Base-by-base conservation (phyloP, 1,140 invertebrate genomes). In the Hylaeus volcanicus region DNA sequence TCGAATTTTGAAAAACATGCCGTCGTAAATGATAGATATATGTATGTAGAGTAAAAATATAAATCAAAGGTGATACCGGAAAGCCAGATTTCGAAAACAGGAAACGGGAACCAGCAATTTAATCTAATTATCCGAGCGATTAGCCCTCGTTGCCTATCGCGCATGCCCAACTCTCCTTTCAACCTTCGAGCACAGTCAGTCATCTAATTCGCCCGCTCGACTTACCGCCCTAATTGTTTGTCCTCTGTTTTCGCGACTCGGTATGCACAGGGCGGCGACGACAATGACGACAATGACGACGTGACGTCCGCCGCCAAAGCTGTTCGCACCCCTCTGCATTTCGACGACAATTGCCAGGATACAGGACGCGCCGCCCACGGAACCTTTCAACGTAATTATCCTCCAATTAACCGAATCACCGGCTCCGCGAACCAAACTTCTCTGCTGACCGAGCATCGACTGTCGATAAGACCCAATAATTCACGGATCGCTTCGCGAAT, bases 41-140 rank as follows among this genome's bases (percentile, higher is more conserved):
- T 26, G 26, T 26, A 26, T 26, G 26, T 26, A 26, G 43, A 51
- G 6, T 9, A 26, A 43, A 43, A 41, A 43, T 56, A 58, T 53
- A 61, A 80, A 74, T 80, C 78, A 74, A 73, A 61, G 71, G 8
- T 63, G 37, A 70, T 60, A 51, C 37, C 56, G 45, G 58, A 5
- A 14, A 41, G 43, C 6, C 68, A 68, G 70, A 64, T 68, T 66
- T 61, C 74, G 72, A 65, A 58, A 55, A 69, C 74, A 53, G 58
- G 74, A 70, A 78, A 86, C 68, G 78, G 66, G 69, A 83, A 55
- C 51, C 55, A 26, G 26, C 81, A 83, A 79, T 84, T 81, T 86
- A 87, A 87, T 86, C 86, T 74, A 80, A 86, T 87, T 86, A 87
- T 87, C 85, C 66, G 71, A 45, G 63, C 82, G 78, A 87, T 87